Evolutionary conservation across 2,888 invertebrate species (phyloP).

Genomic region (Agrypnus murinus): DNA sequence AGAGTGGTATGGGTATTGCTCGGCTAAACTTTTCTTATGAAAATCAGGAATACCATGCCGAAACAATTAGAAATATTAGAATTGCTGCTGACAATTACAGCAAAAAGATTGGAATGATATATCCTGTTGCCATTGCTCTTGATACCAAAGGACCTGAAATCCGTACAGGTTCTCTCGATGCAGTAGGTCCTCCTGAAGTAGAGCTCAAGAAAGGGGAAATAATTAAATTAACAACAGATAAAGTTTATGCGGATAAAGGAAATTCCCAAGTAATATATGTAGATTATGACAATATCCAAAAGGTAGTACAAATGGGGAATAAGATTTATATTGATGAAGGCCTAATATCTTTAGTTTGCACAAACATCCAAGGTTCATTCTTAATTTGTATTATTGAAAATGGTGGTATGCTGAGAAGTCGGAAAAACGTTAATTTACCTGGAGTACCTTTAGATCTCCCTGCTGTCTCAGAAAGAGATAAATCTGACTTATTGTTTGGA

Average conservation of each 20-base stretch:
- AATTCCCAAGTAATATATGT: constrained; percentile 84
- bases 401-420: constrained; percentile 94
- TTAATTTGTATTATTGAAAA: constrained; percentile 93
- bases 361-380: constrained; percentile 76
- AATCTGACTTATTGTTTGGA: constrained; percentile 92
- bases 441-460: constrained; percentile 97
- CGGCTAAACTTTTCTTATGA: constrained; percentile 97
- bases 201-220: constrained; percentile 88
- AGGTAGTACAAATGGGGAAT: constrained; percentile 90
- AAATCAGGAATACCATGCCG: constrained; percentile 94
- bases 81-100: constrained; percentile 87
- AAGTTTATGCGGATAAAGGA: constrained; percentile 85
- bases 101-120: constrained; percentile 80
- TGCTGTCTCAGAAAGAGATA: constrained; percentile 98
- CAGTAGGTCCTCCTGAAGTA: constrained; percentile 93
- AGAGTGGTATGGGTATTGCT: constrained; percentile 97
- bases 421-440: constrained; percentile 97
- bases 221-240: constrained; percentile 90
- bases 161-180: constrained; percentile 95
- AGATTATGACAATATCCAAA: constrained; percentile 96
- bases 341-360: constrained; percentile 92
- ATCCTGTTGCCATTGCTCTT: constrained; percentile 93
- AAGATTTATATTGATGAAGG: constrained; percentile 97
- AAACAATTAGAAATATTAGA: constrained; percentile 92
- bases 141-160: constrained; percentile 99